Base-by-base conservation (phyloP, 2,797 vertebrate species). In the Gastrophryne carolinensis region DNA sequence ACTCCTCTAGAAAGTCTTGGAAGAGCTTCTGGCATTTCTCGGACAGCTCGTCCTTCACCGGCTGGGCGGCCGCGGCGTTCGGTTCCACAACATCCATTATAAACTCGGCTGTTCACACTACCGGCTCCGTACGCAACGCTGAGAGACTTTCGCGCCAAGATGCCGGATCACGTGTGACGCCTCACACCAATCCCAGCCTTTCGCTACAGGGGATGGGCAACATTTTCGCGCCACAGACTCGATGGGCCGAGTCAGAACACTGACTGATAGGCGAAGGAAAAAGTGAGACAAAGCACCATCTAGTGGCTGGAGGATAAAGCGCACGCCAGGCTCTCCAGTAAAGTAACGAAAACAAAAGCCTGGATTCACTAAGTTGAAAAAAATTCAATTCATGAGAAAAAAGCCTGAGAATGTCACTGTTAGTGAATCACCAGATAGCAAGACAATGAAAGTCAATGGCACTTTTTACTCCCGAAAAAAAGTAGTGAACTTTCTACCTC, bases 1-100 rank as follows among this genome's bases (percentile, higher is more conserved):
- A 99, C 97, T 98, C 96, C 79, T 99, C 97, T 17, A 99, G 80
- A 83, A 99, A 99, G 80, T 95, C 96, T 86, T 97, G 94, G 82
- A 99, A 98, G 26, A 99, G 87, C 82, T 98, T 99, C 89, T 99
- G 97, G 77, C 97, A 99, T 82, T 98, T 98, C 80, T 98, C 97
- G 0, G 96, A 93, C 88, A 99, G 87, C 72, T 99, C 97, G 81
- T 99, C 97, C 34, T 95, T 98, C 60, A 98, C 85, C 60, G 84
- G 88, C 71, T 90, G 88, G 3, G 92, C 90, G 1, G 82, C 93
- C 61, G 86, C 84, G 3, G 81, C 80, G 81, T 79, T 86, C 2
- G 89, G 86, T 52, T 92, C 89, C 0, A 83, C 86, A 1, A 91
- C 87, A 3, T 98, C 97, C 97, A 99, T 98, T 0, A 3, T 74